Conservation (phyloP, 2,113 vertebrate species). For the Bagarius yarrelli region DNA sequence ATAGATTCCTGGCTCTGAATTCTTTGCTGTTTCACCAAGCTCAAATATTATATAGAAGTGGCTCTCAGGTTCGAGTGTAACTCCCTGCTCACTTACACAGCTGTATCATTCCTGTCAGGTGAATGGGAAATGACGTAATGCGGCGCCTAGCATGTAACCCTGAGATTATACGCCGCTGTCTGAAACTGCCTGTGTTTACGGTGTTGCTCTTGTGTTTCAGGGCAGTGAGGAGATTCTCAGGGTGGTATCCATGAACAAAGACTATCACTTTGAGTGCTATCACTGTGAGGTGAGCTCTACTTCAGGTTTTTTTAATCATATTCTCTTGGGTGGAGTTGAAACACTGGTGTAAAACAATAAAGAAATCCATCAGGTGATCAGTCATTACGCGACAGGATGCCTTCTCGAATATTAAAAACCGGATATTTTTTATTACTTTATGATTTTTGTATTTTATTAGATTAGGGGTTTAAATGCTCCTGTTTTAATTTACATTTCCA, state of each 20-base stretch:
- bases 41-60: not conserved
- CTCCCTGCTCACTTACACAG: not conserved
- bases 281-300: slow-evolving; percentile 80
- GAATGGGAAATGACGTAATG: not conserved
- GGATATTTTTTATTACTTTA: not conserved
- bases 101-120: not conserved
- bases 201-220: slow-evolving; percentile 60
- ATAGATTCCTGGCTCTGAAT: not conserved
- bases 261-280: slow-evolving; percentile 90
- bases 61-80: not conserved
- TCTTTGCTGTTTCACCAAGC: not conserved
- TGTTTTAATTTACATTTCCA: not conserved
- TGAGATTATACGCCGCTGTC: slow-evolving; percentile 3
- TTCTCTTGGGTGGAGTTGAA: not conserved
- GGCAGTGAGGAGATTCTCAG: slow-evolving; percentile 86
- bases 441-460: not conserved
- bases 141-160: not conserved
- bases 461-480: not conserved
- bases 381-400: not conserved
- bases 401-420: not conserved
- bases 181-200: not conserved
- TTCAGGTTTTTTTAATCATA: not conserved
- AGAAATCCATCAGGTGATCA: not conserved
- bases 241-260: slow-evolving; percentile 88
- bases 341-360: not conserved